phyloP scores from a whole-genome alignment of 2,888 invertebrate species.

The Microctonus hyperodae region DNA sequence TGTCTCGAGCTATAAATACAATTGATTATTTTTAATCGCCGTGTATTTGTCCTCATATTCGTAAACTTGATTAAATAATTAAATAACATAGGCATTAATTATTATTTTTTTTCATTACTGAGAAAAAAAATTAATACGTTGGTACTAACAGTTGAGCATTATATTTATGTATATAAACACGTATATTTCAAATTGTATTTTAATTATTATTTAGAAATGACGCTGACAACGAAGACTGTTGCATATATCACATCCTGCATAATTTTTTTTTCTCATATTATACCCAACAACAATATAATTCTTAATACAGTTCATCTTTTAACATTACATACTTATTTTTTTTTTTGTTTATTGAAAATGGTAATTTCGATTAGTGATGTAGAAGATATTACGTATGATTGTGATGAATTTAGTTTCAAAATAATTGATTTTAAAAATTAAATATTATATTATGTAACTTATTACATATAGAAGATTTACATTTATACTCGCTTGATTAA shows the following conservation, averaged over 20 bases:
- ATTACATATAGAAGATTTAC: slow-evolving; percentile 9
- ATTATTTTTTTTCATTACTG: neutral
- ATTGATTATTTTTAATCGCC: slow-evolving; percentile 61
- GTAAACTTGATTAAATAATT: neutral
- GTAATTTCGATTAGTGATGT: neutral
- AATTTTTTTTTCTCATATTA: neutral
- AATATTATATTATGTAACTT: neutral
- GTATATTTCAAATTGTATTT: neutral
- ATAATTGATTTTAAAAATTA: slow-evolving; percentile 1
- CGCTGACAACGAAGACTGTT: neutral
- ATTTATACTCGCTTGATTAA: neutral
- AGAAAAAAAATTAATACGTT: neutral
- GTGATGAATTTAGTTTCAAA: neutral
- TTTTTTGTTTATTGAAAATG: no score
- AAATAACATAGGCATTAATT: neutral
- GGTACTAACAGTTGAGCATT: neutral
- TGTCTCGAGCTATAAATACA: neutral
- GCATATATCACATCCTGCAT: slow-evolving; percentile 5
- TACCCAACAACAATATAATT: slow-evolving; percentile 8
- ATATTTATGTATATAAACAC: neutral
- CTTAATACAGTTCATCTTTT: neutral
- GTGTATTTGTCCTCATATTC: neutral
- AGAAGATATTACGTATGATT: neutral
- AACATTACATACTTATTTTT: slow-evolving; percentile 4
- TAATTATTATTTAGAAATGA: neutral